phyloP scores from a whole-genome alignment of 53 echinoderm and acorn worm genomes.

The Paracentrotus lividus region DNA sequence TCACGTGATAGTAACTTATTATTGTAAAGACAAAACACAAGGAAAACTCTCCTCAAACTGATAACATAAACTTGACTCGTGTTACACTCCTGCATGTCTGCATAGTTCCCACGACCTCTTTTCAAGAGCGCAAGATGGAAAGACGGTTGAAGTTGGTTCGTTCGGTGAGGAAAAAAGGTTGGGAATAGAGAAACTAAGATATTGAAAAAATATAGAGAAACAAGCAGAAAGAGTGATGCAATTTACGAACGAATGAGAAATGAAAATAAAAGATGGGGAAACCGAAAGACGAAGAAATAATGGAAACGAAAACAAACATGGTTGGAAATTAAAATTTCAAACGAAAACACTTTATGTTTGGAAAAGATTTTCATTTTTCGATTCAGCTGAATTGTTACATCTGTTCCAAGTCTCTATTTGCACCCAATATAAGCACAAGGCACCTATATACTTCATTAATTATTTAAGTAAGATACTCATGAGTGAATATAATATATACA shows the following conservation, averaged over 20 bases:
- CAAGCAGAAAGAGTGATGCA: background rate
- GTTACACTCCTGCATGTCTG: background rate
- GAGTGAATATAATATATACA: background rate
- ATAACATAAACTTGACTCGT: conserved; percentile 7
- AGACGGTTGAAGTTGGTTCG: too few species aligned
- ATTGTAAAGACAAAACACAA: background rate
- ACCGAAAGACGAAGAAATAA: background rate
- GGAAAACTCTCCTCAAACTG: background rate
- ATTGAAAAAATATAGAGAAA: background rate
- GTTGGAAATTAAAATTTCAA: background rate
- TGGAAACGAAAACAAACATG: background rate
- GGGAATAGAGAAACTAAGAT: too few species aligned
- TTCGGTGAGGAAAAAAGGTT: too few species aligned
- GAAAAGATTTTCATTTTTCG: conserved; percentile 28
- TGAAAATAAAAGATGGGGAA: background rate
- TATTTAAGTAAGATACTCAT: background rate
- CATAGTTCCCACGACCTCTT: conserved; percentile 25
- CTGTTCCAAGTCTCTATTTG: background rate
- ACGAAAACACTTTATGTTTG: background rate
- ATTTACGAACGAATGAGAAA: too few species aligned
- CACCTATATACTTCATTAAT: background rate
- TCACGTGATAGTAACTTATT: background rate
- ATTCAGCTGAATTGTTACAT: background rate
- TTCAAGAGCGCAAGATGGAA: background rate
- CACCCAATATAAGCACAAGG: background rate